Percentiles rank a stretch among this genome's conserved stretches.
phyloP scores from a whole-genome alignment of 2,888 invertebrate genomes.

The Tetanocera ferruginea region DNA sequence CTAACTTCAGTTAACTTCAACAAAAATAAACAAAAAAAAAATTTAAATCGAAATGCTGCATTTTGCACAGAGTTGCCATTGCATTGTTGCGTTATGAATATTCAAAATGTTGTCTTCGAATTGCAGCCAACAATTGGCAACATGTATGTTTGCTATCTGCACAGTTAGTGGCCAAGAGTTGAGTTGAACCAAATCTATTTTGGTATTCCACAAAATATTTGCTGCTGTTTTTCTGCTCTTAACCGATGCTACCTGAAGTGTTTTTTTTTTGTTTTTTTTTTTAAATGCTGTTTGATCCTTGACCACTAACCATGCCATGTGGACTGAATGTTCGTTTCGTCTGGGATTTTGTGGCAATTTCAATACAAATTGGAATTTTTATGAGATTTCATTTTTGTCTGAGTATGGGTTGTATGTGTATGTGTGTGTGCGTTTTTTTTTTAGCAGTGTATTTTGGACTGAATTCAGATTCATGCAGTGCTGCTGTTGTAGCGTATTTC shows the following conservation, averaged over 20 bases:
- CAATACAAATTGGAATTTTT: conserved; percentile 45
- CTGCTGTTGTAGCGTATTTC: not conserved
- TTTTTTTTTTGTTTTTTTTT: not conserved
- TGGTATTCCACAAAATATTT: not conserved
- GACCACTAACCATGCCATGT: not conserved
- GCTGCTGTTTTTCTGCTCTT: not conserved
- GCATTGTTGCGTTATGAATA: conserved; percentile 8
- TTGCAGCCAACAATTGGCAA: not conserved
- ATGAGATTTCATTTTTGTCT: not conserved
- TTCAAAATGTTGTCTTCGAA: not conserved
- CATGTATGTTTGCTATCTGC: not conserved
- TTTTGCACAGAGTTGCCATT: not conserved
- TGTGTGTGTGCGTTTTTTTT: not conserved
- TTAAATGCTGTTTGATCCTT: not conserved
- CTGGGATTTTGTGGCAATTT: conserved; percentile 45
- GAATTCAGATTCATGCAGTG: too few species aligned
- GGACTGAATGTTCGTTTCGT: not conserved
- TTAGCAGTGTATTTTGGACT: not conserved
- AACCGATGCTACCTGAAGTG: not conserved
- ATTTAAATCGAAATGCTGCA: too few species aligned
- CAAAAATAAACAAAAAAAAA: not conserved
- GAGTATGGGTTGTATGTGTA: not conserved
- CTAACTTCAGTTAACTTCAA: not conserved
- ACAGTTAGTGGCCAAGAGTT: not conserved
- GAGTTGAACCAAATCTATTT: not conserved